These are phyloP conservation scores for Petrocephalus microphthalmus DNA, from an alignment of 2,113 vertebrate genomes.

Conservation along the genomic window DNA sequence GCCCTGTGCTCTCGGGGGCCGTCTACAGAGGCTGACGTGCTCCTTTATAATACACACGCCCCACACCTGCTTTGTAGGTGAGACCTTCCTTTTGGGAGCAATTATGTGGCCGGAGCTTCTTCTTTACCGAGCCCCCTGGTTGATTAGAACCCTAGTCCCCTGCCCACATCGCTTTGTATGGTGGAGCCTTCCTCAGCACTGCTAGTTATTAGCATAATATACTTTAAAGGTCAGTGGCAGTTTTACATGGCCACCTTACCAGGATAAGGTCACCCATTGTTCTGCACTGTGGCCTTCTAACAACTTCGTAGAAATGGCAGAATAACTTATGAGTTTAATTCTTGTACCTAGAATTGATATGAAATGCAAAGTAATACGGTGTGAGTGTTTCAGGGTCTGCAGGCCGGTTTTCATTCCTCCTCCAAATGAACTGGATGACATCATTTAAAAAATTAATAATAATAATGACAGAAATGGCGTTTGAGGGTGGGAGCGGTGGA, in stretches of 20 bases:
- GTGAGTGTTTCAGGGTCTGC: not conserved
- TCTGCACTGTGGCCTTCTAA: slow-evolving; percentile 33
- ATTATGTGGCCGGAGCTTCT: slow-evolving; percentile 63
- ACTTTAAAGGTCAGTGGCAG: slow-evolving; percentile 66
- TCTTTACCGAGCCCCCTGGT: slow-evolving; percentile 45
- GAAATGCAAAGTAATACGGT: not conserved
- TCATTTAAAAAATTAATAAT: not conserved
- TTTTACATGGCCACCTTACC: slow-evolving; percentile 54
- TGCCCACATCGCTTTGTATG: slow-evolving; percentile 57
- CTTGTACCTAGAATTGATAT: not conserved
- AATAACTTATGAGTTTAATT: slow-evolving; percentile 25
- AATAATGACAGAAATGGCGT: not conserved
- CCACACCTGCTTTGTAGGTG: slow-evolving; percentile 55
- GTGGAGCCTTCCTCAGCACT: slow-evolving; percentile 47
- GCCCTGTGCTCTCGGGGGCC: slow-evolving; percentile 35
- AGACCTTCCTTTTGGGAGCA: slow-evolving; percentile 68
- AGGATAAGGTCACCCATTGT: slow-evolving; percentile 56
- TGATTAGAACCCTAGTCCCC: slow-evolving; percentile 61
- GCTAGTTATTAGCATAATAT: slow-evolving; percentile 71
- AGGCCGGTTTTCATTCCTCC: not conserved
- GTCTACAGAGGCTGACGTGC: slow-evolving; percentile 55
- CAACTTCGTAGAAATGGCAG: not conserved
- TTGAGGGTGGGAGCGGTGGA: not conserved
- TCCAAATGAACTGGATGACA: not conserved
- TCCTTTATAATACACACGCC: slow-evolving; percentile 54